phyloP scores from a whole-genome alignment of 2,888 invertebrate genomes.

The Elegia similella region DNA sequence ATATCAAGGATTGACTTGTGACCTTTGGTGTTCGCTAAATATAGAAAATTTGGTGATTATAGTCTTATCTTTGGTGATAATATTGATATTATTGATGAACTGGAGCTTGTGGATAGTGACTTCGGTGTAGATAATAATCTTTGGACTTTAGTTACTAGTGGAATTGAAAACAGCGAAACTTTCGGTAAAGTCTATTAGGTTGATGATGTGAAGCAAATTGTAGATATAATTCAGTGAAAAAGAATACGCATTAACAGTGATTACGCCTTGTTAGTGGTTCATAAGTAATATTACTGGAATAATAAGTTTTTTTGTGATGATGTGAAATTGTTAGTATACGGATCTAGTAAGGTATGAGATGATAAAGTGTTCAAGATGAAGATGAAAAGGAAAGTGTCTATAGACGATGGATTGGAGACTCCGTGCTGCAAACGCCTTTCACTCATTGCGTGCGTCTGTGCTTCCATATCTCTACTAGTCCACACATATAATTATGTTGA shows the following conservation, averaged over 20 bases:
- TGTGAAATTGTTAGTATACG: neutral
- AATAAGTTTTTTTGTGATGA: neutral
- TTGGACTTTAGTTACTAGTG: neutral
- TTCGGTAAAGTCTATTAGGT: too few species aligned
- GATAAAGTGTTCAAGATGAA: neutral
- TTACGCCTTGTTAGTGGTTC: too few species aligned
- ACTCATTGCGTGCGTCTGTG: constrained; percentile 60
- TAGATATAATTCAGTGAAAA: neutral
- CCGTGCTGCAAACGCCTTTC: constrained; percentile 58
- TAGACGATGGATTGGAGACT: constrained; percentile 32
- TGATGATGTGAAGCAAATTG: constrained; percentile 11
- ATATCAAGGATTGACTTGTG: neutral
- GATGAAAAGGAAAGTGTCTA: constrained; percentile 27
- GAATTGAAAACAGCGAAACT: neutral
- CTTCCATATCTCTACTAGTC: constrained; percentile 58
- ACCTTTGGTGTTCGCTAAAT: neutral
- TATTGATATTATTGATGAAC: neutral
- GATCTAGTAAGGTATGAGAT: neutral
- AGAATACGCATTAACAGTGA: neutral
- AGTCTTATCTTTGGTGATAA: neutral
- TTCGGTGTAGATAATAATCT: neutral
- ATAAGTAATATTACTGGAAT: too few species aligned
- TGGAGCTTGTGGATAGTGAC: neutral
- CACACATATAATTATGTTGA: constrained; percentile 60
- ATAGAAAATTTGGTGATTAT: neutral